Conservation (phyloP, 2,888 invertebrate species). For the Agrotis puta region DNA sequence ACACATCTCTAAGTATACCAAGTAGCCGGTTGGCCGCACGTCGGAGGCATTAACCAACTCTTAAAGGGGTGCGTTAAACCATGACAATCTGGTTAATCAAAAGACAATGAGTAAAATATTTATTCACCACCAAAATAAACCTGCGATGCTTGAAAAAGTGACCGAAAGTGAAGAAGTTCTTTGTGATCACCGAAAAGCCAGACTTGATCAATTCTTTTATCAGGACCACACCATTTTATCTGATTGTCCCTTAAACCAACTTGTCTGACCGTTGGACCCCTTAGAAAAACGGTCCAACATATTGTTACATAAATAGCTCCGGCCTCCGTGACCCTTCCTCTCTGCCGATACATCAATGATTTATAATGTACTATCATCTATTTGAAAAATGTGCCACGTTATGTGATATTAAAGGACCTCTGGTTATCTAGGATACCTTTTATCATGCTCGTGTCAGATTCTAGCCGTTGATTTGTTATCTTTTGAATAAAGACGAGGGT, state of each 20-base stretch:
- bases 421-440: conserved; percentile 26
- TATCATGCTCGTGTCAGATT: conserved; percentile 21
- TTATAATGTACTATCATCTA: conserved; percentile 14
- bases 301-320: conserved; percentile 34
- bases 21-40: no score
- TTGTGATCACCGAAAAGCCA: background rate
- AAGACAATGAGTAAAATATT: no score
- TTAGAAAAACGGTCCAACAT: conserved; percentile 15
- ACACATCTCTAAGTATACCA: background rate
- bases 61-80: no score
- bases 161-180: background rate
- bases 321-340: conserved; percentile 24
- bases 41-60: no score
- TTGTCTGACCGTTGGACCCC: conserved; percentile 7
- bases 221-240: background rate
- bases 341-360: conserved; percentile 36
- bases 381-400: conserved; percentile 3
- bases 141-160: no score
- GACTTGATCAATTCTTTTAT: background rate
- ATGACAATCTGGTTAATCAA: no score
- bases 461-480: conserved; percentile 19
- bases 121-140: no score
- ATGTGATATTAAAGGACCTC: conserved; percentile 19
- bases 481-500: conserved; percentile 34
- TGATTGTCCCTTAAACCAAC: conserved; percentile 1